phyloP scores from a whole-genome alignment of 2,888 invertebrate genomes.

The Baronia brevicornis region DNA sequence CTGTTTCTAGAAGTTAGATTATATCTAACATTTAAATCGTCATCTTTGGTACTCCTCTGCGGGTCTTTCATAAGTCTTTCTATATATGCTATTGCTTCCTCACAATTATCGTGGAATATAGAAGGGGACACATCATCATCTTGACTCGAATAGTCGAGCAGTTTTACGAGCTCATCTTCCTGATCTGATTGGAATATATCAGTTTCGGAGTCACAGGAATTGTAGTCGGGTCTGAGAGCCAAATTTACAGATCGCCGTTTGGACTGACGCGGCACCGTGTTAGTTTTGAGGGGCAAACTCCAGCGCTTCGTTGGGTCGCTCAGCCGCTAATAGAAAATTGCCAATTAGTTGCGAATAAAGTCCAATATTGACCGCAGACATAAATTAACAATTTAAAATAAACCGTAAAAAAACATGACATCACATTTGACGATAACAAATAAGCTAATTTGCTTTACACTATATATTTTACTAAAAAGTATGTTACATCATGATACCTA shows the following conservation, averaged over 20 bases:
- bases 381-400: constrained; percentile 4
- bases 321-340: constrained; percentile 54
- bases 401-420: not conserved
- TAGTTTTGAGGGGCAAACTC: constrained; percentile 59
- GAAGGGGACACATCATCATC: constrained; percentile 73
- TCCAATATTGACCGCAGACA: constrained; percentile 38
- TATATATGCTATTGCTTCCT: constrained; percentile 58
- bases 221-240: constrained; percentile 39
- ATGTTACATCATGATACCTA: too few relatives aligned
- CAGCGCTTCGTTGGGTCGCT: constrained; percentile 59
- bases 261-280: constrained; percentile 40
- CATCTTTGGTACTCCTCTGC: constrained; percentile 35
- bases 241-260: constrained; percentile 44
- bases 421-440: too few relatives aligned
- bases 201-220: constrained; percentile 79
- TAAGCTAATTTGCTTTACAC: too few relatives aligned
- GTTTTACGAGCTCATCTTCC: constrained; percentile 84
- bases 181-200: constrained; percentile 87
- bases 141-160: constrained; percentile 81
- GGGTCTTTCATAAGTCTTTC: constrained; percentile 45
- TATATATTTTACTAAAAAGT: too few relatives aligned
- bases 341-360: constrained; percentile 25
- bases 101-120: constrained; percentile 63
- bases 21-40: constrained; percentile 52
- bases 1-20: constrained; percentile 58